Base-by-base conservation (phyloP, 2,888 invertebrate genomes). In the Ophion ventricosus region DNA sequence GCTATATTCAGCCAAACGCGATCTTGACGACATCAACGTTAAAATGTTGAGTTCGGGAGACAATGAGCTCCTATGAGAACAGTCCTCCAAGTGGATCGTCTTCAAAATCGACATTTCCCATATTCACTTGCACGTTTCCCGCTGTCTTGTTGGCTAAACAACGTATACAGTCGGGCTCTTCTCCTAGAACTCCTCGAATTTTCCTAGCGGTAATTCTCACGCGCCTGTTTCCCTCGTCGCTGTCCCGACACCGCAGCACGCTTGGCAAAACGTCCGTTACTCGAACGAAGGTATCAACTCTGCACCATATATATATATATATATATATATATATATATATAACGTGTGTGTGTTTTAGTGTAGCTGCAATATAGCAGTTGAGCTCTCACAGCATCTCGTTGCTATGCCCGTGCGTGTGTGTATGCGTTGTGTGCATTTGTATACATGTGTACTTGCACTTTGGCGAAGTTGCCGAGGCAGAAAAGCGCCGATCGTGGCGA, bases 191-290 rank as follows among this genome's bases (percentile, higher is more conserved):
- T 77, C 76, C 57, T 75, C 82, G 63, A 85, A 85, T 85, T 85
- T 85, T 85, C 84, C 84, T 85, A 85, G 84, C 84, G 84, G 84
- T 85, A 85, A 85, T 85, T 82, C 79, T 85, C 84, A 82, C 82
- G 79, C 84, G 84, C 82, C 66, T 82, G 78, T 76, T 76, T 73
- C 57, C 72, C 76, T 64, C 75, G 72, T 70, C 69, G 23, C 72
- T 76, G 75, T 75, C 75, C 73, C 78, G 70, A 77, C 73, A 77
- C 80, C 84, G 70, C 78, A 56, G 54, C 54, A 61, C 73, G 77
- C 83, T 84, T 73, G 67, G 81, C 70, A 72, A 84, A 85, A 67
- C 79, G 84, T 82, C 84, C 84, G 84, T 85, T 85, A 85, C 84
- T 82, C 82, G 84, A 82, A 80, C 79, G 82, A 76, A 64, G 64